Base-by-base conservation (phyloP, 2,888 invertebrate species). In the Epicampocera succincta region DNA sequence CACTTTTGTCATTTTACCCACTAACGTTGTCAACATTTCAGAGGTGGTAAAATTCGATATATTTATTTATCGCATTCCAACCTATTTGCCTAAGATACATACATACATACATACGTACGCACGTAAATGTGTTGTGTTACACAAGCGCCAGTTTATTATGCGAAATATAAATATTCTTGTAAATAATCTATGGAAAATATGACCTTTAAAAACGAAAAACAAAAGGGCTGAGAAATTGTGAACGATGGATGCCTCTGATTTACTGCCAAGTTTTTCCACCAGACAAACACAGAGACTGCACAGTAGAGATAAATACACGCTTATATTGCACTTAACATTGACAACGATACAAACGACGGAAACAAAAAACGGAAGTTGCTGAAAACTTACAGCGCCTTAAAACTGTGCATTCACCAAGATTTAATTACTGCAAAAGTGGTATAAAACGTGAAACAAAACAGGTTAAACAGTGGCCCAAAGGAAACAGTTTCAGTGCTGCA, bases 231-330 rank as follows among this genome's bases (percentile, higher is more conserved):
- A 33, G 46, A 73, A 63, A 63, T 12, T 58, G 40, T 38, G n/a
- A 65, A 25, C 15, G 40, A 40, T 54, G 13, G 40, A 40, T 54
- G 54, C n/a, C 21, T 12, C 25, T 63, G 38, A 25, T 21, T 46
- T 17, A 60, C 50, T 77, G 69, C 77, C 77, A 81, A 81, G 68
- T 74, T 81, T 72, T 73, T 25, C n/a, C 50, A 42, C 19, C 42
- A 61, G 13, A 68, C 12, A 50, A 15, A 52, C 44, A 8, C 33
- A 21, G 8, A 33, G 8, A 8, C 33, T 33, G 8, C 9, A 33
- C 33, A 33, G 8, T 33, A 33, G 8, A 33, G 33, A 33, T 33
- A 33, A 33, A 33, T n/a, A 50, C 50, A 68, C 15, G 13, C 42
- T 9, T 60, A 15, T 9, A 9, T 21, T 66, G 42, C 54, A 69